Percentiles rank a stretch among this genome's conserved stretches.
These are phyloP conservation scores for Archips crataeganus DNA, from an alignment of 2,888 invertebrate genomes.

Conservation along the genomic window DNA sequence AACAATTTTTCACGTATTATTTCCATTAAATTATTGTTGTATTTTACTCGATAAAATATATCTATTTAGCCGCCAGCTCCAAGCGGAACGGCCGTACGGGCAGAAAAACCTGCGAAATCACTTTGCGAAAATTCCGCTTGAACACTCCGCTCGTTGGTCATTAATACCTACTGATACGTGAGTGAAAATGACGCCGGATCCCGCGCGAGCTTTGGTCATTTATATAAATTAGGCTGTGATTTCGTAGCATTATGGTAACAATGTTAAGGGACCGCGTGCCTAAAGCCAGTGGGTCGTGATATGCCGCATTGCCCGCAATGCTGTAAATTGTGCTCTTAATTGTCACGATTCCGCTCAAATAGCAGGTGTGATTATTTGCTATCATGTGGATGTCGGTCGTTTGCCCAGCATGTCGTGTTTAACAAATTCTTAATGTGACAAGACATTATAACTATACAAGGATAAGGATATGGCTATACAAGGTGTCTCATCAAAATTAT, in stretches of 20 bases:
- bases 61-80: neutral
- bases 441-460: too few species aligned
- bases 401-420: too few species aligned
- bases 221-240: slow-evolving; percentile 24
- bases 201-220: slow-evolving; percentile 15
- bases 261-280: slow-evolving; percentile 5
- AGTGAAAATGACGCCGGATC: slow-evolving; percentile 28
- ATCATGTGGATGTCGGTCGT: neutral
- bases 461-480: too few species aligned
- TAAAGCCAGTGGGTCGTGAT: neutral
- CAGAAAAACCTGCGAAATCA: slow-evolving; percentile 37
- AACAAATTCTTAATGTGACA: too few species aligned
- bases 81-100: slow-evolving; percentile 16
- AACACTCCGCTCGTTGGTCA: slow-evolving; percentile 28
- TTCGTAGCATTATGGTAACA: slow-evolving; percentile 7
- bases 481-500: too few species aligned
- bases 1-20: neutral
- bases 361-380: neutral
- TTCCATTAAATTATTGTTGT: neutral
- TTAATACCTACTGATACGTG: slow-evolving; percentile 35
- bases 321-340: slow-evolving; percentile 1
- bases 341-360: neutral
- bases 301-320: neutral
- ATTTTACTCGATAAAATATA: neutral
- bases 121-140: slow-evolving; percentile 27